A percentile compares a stretch with the other conserved stretches of the same genome.
Evolutionary conservation across 2,888 invertebrate genomes (phyloP).

Genomic region (Hirtodrosophila confusa): DNA sequence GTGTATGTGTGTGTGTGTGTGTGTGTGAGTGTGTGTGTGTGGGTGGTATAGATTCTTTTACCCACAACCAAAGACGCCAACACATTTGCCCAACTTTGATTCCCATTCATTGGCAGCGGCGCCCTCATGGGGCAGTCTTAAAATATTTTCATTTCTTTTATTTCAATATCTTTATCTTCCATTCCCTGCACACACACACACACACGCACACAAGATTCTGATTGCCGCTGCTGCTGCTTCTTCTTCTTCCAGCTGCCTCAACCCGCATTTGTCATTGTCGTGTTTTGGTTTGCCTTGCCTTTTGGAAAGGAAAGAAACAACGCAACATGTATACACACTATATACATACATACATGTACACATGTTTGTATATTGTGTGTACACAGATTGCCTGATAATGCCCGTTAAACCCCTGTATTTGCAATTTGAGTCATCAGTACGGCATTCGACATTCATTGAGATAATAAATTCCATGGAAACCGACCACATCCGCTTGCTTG

Average conservation of each 20-base stretch:
- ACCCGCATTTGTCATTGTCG: slow-evolving; percentile 61
- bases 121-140: slow-evolving; percentile 52
- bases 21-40: slow-evolving; percentile 10
- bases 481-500: slow-evolving; percentile 47
- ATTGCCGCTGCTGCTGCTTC: slow-evolving; percentile 50
- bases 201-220: slow-evolving; percentile 35
- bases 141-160: slow-evolving; percentile 51
- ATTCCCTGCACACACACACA: slow-evolving; percentile 30
- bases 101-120: slow-evolving; percentile 38
- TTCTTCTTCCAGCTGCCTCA: slow-evolving; percentile 43
- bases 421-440: slow-evolving; percentile 66
- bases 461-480: slow-evolving; percentile 61
- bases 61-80: slow-evolving; percentile 48
- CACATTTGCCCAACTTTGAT: slow-evolving; percentile 53
- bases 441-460: slow-evolving; percentile 58
- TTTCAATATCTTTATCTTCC: slow-evolving; percentile 50
- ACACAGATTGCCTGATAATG: slow-evolving; percentile 58
- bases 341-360: slow-evolving; percentile 11
- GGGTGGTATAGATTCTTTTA: slow-evolving; percentile 55
- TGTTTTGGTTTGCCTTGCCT: slow-evolving; percentile 57
- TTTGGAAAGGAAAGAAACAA: slow-evolving; percentile 62
- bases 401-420: slow-evolving; percentile 50
- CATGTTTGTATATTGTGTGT: slow-evolving; percentile 40
- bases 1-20: slow-evolving; percentile 8
- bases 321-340: slow-evolving; percentile 53